Base-by-base conservation (phyloP, 2,113 vertebrate genomes). In the Channa maculata region DNA sequence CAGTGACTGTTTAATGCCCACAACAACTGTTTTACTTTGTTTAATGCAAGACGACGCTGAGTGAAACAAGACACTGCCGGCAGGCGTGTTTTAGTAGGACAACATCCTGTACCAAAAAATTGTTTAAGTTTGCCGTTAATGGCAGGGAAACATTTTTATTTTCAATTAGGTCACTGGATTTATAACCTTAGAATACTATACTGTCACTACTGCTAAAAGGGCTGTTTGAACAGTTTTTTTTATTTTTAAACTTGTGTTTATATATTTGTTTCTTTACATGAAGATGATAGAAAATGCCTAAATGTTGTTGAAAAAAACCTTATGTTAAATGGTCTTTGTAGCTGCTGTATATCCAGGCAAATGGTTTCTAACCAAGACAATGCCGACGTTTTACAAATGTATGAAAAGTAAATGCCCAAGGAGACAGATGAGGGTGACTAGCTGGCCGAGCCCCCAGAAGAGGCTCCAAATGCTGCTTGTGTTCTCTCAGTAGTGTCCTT, bases 381-480 rank as follows among this genome's bases (percentile, higher is more conserved):
- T 13, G 60, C 8, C 13, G 0, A 2, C 2, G 8, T 33, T 36
- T 52, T 12, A 13, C 49, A 37, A 12, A 46, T 24, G 74, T 79
- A 75, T 49, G 68, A 70, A 69, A 74, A 45, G 58, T 0, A 50
- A 37, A n/a, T 60, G 62, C 62, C 58, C 38, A 1, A 68, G 46
- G 41, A 58, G 66, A 64, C 37, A 34, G 72, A 73, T 39, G 4
- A n/a, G 48, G 39, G 52, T n/a, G 62, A 51, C 57, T 5, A 14
- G 71, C 54, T 14, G 61, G 34, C 75, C 4, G 15, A 33, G 9
- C 51, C 55, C 62, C 5, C 59, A 84, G 71, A 68, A 6, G 76
- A 79, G 71, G 51, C 72, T 76, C 79, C 70, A 34, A 77, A 59
- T 14, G 77, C 71, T 36, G 84, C 77, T 73, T 54, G 81, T 82